Conservation (phyloP, 1,140 invertebrate genomes). For the Trypoxylus dichotomus region DNA sequence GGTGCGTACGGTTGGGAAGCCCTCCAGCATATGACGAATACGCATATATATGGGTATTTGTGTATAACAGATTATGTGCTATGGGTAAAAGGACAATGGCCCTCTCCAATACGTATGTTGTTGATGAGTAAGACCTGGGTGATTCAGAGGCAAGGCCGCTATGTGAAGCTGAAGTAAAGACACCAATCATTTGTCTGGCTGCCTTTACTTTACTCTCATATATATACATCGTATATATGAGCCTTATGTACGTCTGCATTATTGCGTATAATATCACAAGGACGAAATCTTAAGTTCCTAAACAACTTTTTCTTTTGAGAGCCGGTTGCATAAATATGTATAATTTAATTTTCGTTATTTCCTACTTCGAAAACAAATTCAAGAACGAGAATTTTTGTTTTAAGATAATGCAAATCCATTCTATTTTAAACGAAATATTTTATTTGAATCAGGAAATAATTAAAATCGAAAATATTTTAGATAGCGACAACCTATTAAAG, state of each 20-base stretch:
- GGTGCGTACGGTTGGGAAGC: neutral
- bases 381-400: neutral
- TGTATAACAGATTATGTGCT: neutral
- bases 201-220: neutral
- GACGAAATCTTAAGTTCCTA: conserved; percentile 3
- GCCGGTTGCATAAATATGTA: conserved; percentile 7
- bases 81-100: conserved; percentile 12
- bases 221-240: neutral
- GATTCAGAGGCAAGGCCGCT: conserved; percentile 14
- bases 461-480: neutral
- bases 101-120: neutral
- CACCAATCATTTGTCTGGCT: conserved; percentile 2
- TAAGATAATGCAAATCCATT: neutral
- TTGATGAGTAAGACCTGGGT: conserved; percentile 10
- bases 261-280: neutral
- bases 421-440: neutral
- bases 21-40: neutral
- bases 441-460: neutral
- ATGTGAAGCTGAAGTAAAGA: conserved; percentile 6
- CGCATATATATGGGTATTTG: neutral
- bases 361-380: neutral
- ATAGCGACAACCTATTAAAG: no score
- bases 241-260: neutral
- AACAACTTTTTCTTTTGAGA: conserved; percentile 15
- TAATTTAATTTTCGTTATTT: conserved; percentile 1